Evolutionary conservation across 2,888 invertebrate species (phyloP).

Genomic region (Busseola fusca): DNA sequence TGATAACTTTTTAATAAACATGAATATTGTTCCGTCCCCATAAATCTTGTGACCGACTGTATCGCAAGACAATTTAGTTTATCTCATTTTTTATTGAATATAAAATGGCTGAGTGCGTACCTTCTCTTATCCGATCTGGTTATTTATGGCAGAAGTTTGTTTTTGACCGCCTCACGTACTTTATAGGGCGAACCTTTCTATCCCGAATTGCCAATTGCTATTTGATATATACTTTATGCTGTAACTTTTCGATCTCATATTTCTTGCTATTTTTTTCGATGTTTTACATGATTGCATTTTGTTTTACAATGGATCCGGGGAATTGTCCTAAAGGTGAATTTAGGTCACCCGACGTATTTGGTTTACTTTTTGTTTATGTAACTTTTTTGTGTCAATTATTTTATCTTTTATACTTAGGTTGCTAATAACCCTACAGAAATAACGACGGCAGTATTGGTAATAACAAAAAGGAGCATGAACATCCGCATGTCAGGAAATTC

Average conservation of each 20-base stretch:
- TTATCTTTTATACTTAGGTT: neutral
- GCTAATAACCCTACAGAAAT: neutral
- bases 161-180: constrained; percentile 89
- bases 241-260: constrained; percentile 83
- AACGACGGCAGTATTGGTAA: constrained; percentile 19
- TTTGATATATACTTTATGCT: constrained; percentile 86
- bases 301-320: constrained; percentile 48
- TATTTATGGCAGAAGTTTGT: constrained; percentile 88
- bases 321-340: constrained; percentile 27
- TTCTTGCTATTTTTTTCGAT: constrained; percentile 75
- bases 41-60: constrained; percentile 78
- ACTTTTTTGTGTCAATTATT: neutral
- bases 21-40: constrained; percentile 66
- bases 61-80: constrained; percentile 83
- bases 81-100: constrained; percentile 88
- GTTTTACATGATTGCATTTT: constrained; percentile 70
- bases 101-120: constrained; percentile 85
- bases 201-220: constrained; percentile 87
- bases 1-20: constrained; percentile 66
- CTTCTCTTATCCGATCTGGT: constrained; percentile 87
- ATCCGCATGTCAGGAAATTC: constrained; percentile 8
- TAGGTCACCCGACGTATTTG: constrained; percentile 6
- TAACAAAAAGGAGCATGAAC: constrained; percentile 33
- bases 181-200: constrained; percentile 87
- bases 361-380: neutral